Evolutionary conservation across 1,140 invertebrate genomes (phyloP).

Genomic region (Scaptodrosophila lebanonensis): DNA sequence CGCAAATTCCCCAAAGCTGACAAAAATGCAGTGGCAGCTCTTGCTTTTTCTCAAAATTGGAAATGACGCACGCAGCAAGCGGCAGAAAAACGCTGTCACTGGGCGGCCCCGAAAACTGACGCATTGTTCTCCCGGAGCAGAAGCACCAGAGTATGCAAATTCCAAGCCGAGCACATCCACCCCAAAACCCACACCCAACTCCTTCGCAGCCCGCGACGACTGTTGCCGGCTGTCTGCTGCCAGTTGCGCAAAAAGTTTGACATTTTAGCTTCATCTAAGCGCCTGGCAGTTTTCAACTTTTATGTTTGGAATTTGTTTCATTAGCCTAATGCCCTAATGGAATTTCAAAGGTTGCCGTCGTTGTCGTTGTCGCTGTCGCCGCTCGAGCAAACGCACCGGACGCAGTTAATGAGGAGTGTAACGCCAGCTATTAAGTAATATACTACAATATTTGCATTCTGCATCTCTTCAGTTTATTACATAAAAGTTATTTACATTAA

Average conservation of each 20-base stretch:
- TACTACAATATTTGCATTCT: no score
- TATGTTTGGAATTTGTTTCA: slow-evolving; percentile 52
- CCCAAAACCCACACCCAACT: no score
- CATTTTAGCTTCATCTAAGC: slow-evolving; percentile 18
- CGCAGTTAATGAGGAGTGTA: no score
- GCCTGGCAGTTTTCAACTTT: slow-evolving; percentile 14
- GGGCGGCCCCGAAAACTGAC: slow-evolving; percentile 11
- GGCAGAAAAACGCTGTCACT: slow-evolving; percentile 9
- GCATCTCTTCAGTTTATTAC: no score
- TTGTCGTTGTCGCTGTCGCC: no score
- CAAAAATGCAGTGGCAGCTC: neutral
- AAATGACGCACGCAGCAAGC: neutral
- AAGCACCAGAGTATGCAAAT: slow-evolving; percentile 40
- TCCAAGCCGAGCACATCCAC: slow-evolving; percentile 26
- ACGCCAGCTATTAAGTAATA: no score
- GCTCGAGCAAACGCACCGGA: no score
- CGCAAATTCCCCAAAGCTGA: slow-evolving; percentile 30
- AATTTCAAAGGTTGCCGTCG: slow-evolving; percentile 40
- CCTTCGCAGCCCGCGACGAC: slow-evolving; percentile 9
- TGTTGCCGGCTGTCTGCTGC: neutral
- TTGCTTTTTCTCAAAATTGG: neutral
- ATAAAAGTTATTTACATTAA: no score
- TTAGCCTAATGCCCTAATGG: slow-evolving; percentile 59
- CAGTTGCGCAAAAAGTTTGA: slow-evolving; percentile 4
- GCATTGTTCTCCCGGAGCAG: slow-evolving; percentile 53